These are phyloP conservation scores for Neomonachus schauinslandi DNA, from an alignment of 2,113 vertebrate genomes.

Conservation along the genomic window DNA sequence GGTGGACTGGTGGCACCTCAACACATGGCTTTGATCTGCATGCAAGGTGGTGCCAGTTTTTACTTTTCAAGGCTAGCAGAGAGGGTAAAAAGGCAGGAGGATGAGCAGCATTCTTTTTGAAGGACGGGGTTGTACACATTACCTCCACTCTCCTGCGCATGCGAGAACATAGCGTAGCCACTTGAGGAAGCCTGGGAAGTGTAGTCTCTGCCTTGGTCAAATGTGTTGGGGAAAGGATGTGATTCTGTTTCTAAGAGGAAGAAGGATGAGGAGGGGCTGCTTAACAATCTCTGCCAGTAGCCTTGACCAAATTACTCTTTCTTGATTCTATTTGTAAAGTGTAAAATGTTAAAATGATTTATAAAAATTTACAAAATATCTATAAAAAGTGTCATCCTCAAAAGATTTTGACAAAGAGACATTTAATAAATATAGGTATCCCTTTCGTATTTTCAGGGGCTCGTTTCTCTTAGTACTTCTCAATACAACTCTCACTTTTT, in stretches of 20 bases:
- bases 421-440: background rate
- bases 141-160: fast-evolving
- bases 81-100: background rate
- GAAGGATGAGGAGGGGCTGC: background rate
- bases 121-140: background rate
- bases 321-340: background rate
- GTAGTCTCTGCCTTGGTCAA: background rate
- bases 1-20: background rate
- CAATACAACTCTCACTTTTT: background rate
- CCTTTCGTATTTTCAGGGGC: background rate
- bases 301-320: background rate
- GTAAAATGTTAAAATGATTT: background rate
- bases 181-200: background rate
- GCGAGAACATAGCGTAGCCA: fast-evolving
- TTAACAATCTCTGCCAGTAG: background rate
- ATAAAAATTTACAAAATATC: background rate
- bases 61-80: background rate
- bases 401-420: background rate
- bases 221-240: fast-evolving
- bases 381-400: background rate
- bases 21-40: background rate
- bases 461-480: background rate
- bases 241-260: background rate
- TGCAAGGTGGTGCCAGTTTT: background rate
- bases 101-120: background rate